phyloP scores from a whole-genome alignment of 2,113 vertebrate genomes.

The Spea multiplicata region DNA sequence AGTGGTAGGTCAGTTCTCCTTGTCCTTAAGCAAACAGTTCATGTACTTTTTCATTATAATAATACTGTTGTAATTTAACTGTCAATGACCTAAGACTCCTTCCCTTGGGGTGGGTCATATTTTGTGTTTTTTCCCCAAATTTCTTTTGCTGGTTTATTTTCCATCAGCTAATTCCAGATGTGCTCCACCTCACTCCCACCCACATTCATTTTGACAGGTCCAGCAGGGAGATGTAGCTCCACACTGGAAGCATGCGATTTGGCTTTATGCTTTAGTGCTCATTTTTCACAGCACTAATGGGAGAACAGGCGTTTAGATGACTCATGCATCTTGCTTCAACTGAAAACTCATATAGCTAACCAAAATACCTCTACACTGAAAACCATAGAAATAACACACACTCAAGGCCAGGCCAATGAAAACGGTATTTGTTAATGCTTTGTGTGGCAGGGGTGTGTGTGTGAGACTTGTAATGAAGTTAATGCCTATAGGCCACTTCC shows the following conservation, averaged over 20 bases:
- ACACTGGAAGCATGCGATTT: constrained; percentile 47
- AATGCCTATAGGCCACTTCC: too few species aligned
- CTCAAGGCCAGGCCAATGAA: constrained; percentile 23
- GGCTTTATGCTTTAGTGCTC: constrained; percentile 43
- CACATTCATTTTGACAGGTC: constrained; percentile 46
- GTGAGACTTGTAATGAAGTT: too few species aligned
- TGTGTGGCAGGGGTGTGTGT: too few species aligned
- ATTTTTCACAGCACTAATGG: constrained; percentile 49
- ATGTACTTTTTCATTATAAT: constrained; percentile 44
- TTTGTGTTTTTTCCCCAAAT: constrained; percentile 37
- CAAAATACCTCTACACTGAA: constrained; percentile 32
- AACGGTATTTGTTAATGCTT: background rate
- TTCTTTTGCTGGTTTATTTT: constrained; percentile 48
- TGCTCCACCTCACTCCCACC: constrained; percentile 49
- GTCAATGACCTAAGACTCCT: constrained; percentile 47
- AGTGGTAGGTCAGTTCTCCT: constrained; percentile 43
- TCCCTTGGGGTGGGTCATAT: constrained; percentile 47
- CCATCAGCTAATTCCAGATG: constrained; percentile 50
- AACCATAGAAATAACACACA: constrained; percentile 18
- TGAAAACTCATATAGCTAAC: constrained; percentile 26
- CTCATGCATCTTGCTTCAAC: constrained; percentile 40
- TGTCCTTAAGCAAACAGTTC: constrained; percentile 48
- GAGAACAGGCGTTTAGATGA: constrained; percentile 43
- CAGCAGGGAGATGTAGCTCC: constrained; percentile 46
- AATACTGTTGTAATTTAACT: constrained; percentile 49